These are phyloP conservation scores for Tetramorium alpestre DNA, from an alignment of 1,140 invertebrate species.

Conservation along the genomic window DNA sequence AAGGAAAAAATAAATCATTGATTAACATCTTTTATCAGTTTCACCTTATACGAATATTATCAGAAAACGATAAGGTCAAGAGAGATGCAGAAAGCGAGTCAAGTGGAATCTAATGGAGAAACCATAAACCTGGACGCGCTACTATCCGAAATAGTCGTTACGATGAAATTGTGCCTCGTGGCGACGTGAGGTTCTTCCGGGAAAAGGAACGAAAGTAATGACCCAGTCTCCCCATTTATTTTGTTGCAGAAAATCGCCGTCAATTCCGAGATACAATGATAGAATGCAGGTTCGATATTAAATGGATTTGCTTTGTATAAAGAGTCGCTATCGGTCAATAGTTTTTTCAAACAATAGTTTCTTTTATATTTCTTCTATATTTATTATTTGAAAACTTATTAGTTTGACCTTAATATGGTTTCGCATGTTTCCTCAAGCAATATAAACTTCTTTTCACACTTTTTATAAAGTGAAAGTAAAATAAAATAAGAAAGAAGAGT, in stretches of 20 bases:
- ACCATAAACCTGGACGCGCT: conserved; percentile 18
- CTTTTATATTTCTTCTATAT: background rate
- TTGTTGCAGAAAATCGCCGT: conserved; percentile 10
- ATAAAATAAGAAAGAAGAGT: background rate
- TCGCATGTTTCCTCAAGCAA: background rate
- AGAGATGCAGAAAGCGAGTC: conserved; percentile 16
- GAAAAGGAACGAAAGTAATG: conserved; percentile 35
- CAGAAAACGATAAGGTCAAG: conserved; percentile 18
- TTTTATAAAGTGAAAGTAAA: background rate
- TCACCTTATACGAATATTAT: background rate
- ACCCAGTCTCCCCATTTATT: background rate
- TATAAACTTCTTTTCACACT: background rate
- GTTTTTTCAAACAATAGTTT: background rate
- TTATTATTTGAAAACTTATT: background rate
- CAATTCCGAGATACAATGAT: conserved; percentile 11
- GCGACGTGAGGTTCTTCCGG: conserved; percentile 19
- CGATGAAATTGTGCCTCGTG: conserved; percentile 24
- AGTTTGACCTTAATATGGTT: background rate
- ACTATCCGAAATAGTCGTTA: conserved; percentile 41
- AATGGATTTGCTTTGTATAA: background rate
- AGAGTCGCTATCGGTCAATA: background rate
- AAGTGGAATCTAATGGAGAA: conserved; percentile 30
- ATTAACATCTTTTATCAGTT: conserved; percentile 27
- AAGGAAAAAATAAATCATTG: background rate
- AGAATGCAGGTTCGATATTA: background rate